Base-by-base conservation (phyloP, 1,140 invertebrate genomes). In the Caerostris darwini region DNA sequence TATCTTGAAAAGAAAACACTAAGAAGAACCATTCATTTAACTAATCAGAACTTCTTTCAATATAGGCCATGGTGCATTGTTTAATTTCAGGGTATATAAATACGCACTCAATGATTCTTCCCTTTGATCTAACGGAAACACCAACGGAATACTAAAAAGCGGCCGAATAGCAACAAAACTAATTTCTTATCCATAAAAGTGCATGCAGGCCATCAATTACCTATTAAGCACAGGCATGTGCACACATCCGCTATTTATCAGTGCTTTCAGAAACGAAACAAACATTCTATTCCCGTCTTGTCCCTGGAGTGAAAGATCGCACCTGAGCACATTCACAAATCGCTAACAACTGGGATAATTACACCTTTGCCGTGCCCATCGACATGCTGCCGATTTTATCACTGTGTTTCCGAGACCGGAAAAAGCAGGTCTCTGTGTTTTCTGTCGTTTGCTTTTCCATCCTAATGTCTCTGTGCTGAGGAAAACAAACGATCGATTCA, bases 311-410 rank as follows among this genome's bases (percentile, higher is more conserved):
- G 82, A 83, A 83, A 83, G 82, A 83, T 83, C 82, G 19, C 82
- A 83, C 82, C 82, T 83, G 82, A 83, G 57, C 82, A 83, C 82
- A 54, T 83, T 83, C 54, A 14, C 82, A 56, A 58, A 83, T 83
- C 82, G 54, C 56, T 83, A 58, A 83, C 82, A 83, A 58, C 82
- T n/a, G 82, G 7, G 82, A 83, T 83, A 83, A 83, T 83, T 83
- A 17, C 82, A 3, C 82, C 34, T 34, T 77, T 34, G 34, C 34
- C 34, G 34, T 34, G 71, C 34, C 53, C 71, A 77, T 77, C 71
- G 71, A 77, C 71, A 77, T 77, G 71, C 71, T 17, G 54, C 82
- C 82, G 82, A 83, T 83, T 83, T 83, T 83, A 83, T 83, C 82
- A 83, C 54, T 83, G 82, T 77, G 71, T 54, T 19, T 17, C 14